Percentiles rank a stretch among this genome's conserved stretches.
Evolutionary conservation across 2,113 vertebrate species (phyloP).

Genomic region (Tylochromis polylepis): DNA sequence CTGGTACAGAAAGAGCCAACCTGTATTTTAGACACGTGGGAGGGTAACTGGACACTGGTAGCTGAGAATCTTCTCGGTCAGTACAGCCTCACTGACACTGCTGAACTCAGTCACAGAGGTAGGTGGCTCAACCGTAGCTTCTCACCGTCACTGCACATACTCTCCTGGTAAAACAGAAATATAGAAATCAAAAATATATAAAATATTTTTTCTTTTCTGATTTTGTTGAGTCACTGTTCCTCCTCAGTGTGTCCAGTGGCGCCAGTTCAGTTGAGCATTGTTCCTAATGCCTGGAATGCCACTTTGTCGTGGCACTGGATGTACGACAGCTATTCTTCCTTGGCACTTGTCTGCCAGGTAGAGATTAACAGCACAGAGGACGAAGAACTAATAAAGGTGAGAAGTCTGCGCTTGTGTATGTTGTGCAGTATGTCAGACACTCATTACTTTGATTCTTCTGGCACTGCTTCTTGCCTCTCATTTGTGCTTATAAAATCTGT

Average conservation of each 20-base stretch:
- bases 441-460: neutral
- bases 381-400: conserved; percentile 42
- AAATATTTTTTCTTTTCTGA: neutral
- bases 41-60: conserved; percentile 66
- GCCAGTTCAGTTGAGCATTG: conserved; percentile 5
- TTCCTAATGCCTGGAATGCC: conserved; percentile 49
- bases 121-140: neutral
- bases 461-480: neutral
- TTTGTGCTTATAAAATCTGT: neutral
- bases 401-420: neutral
- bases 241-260: conserved; percentile 60
- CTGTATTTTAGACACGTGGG: conserved; percentile 46
- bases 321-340: conserved; percentile 28
- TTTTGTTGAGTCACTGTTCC: neutral
- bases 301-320: conserved; percentile 67
- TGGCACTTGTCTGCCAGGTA: conserved; percentile 67
- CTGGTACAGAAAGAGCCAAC: neutral
- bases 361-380: conserved; percentile 4
- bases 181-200: neutral
- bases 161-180: neutral
- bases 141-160: neutral
- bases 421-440: neutral
- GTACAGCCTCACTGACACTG: conserved; percentile 56
- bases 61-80: conserved; percentile 65
- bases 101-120: conserved; percentile 66